Conservation (phyloP, 2,113 vertebrate species). For the Mixornis gularis region DNA sequence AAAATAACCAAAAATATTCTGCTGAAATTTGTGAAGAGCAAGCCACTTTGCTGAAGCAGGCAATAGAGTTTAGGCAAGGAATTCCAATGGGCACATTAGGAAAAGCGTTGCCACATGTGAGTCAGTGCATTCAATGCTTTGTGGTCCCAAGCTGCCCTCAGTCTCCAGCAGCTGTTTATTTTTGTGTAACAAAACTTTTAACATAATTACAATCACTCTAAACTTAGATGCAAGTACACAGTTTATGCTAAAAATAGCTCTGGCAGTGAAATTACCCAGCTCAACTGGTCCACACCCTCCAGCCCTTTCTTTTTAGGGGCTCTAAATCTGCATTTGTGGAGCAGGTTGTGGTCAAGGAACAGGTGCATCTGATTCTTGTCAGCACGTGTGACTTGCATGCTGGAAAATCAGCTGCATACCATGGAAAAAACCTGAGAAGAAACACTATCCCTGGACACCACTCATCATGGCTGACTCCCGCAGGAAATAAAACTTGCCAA, state of each 20-base stretch:
- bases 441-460: not conserved
- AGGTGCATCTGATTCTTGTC: slow-evolving; percentile 23
- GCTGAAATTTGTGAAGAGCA: not conserved
- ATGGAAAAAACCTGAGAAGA: not conserved
- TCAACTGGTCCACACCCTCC: not conserved
- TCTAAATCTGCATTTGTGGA: not conserved
- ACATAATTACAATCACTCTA: slow-evolving; percentile 21
- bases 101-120: not conserved
- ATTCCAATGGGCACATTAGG: not conserved
- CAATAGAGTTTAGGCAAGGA: not conserved
- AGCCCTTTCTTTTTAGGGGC: not conserved
- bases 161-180: slow-evolving; percentile 27
- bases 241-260: slow-evolving; percentile 6
- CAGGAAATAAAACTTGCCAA: slow-evolving; percentile 22
- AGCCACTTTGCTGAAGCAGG: not conserved
- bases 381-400: not conserved
- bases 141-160: not conserved
- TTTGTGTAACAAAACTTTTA: slow-evolving; percentile 18
- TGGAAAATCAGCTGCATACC: not conserved
- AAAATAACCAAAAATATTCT: not conserved
- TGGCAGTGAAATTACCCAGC: not conserved
- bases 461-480: not conserved
- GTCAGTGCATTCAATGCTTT: not conserved
- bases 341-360: not conserved
- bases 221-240: slow-evolving; percentile 10